phyloP scores from a whole-genome alignment of 2,113 vertebrate genomes.

The Chrysemys picta region DNA sequence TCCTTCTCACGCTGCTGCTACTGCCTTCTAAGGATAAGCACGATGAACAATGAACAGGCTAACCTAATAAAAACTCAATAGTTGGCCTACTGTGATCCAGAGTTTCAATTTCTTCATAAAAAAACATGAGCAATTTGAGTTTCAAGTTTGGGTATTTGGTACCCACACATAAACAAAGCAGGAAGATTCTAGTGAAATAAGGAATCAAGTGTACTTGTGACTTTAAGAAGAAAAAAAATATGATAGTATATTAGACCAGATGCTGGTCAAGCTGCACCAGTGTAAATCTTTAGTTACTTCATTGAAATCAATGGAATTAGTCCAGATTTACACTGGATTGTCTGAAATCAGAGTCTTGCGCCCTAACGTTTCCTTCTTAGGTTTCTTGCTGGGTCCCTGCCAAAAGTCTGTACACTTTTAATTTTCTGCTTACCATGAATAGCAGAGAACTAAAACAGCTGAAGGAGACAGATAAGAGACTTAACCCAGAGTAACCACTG shows the following conservation, averaged over 20 bases:
- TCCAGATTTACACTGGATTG: neutral
- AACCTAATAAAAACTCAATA: neutral
- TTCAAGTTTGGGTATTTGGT: conserved; percentile 24
- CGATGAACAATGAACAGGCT: neutral
- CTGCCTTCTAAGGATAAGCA: neutral
- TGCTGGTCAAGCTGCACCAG: neutral
- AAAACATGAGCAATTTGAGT: conserved; percentile 9
- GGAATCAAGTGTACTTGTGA: neutral
- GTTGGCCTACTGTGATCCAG: neutral
- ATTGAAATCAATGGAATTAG: neutral
- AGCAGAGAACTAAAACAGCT: conserved; percentile 63
- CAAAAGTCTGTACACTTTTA: conserved; percentile 43
- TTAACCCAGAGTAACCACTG: conserved; percentile 47
- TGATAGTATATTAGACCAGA: neutral
- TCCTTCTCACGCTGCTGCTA: neutral
- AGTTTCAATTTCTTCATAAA: neutral
- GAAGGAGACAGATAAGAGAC: conserved; percentile 69
- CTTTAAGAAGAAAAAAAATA: conserved; percentile 27
- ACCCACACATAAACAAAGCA: conserved; percentile 8
- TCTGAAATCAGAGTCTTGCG: conserved; percentile 8
- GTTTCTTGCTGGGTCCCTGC: conserved; percentile 30
- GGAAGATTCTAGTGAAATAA: conserved; percentile 6
- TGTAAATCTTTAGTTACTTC: neutral
- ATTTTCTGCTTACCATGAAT: conserved; percentile 53
- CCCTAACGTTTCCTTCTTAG: conserved; percentile 9